phyloP scores from a whole-genome alignment of 2,113 vertebrate genomes.

The Cyrtonyx montezumae region DNA sequence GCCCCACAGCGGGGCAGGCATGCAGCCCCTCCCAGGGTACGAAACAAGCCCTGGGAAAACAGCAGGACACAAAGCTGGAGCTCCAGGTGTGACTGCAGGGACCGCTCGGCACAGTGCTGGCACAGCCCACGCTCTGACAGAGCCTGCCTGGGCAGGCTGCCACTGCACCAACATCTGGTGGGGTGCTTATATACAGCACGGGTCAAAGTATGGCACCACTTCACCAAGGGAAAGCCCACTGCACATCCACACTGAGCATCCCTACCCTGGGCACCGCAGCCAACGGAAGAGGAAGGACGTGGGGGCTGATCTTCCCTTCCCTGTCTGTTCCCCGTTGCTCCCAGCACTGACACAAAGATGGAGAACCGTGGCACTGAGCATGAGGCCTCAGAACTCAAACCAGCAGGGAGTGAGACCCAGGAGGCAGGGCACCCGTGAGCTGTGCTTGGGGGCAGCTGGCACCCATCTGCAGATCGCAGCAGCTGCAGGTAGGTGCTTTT shows the following conservation, averaged over 20 bases:
- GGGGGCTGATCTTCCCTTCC: background rate
- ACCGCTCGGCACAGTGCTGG: too few relatives aligned
- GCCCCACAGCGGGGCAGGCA: background rate
- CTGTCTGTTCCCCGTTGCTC: rapidly evolving
- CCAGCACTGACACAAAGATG: background rate
- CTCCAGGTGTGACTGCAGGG: too few relatives aligned
- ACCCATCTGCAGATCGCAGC: background rate
- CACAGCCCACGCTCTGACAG: background rate
- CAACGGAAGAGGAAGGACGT: rapidly evolving
- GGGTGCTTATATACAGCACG: background rate
- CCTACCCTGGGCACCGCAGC: background rate
- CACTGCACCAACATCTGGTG: background rate
- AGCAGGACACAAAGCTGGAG: too few relatives aligned
- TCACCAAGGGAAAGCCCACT: rapidly evolving
- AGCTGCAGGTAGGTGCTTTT: background rate
- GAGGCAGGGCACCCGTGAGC: too few relatives aligned
- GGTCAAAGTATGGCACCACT: background rate
- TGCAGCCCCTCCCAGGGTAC: background rate
- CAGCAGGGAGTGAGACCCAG: background rate
- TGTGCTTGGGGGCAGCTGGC: too few relatives aligned
- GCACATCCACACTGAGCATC: rapidly evolving
- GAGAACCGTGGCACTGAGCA: background rate
- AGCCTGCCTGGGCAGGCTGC: background rate
- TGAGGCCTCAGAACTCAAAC: rapidly evolving
- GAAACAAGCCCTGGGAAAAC: too few relatives aligned